Evolutionary conservation across 2,888 invertebrate genomes (phyloP).

Genomic region (Eugnorisma glareosa): DNA sequence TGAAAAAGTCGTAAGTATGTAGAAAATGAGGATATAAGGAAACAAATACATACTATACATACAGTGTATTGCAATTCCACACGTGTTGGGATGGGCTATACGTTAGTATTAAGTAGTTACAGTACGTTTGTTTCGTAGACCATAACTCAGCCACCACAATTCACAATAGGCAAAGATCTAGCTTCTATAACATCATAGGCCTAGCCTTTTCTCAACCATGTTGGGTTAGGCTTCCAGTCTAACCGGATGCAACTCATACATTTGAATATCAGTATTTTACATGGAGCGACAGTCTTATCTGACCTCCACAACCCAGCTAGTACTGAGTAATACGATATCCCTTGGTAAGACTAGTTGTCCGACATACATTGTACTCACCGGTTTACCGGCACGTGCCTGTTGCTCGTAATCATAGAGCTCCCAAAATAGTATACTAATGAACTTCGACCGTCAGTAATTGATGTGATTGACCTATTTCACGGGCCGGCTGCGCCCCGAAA

Average conservation of each 20-base stretch:
- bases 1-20: not conserved
- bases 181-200: not conserved
- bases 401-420: conserved; percentile 36
- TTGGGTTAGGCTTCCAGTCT: not conserved
- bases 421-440: conserved; percentile 67
- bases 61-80: not conserved
- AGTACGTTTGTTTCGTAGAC: not conserved
- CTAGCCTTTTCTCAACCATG: not conserved
- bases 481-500: conserved; percentile 49
- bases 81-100: not conserved
- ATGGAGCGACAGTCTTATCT: not conserved
- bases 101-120: no score
- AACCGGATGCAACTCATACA: not conserved
- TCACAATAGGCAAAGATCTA: not conserved
- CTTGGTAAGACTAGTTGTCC: not conserved
- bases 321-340: not conserved
- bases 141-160: not conserved
- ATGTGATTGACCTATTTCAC: conserved; percentile 76
- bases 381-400: conserved; percentile 31
- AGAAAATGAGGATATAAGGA: not conserved
- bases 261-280: not conserved
- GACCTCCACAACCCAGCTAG: not conserved
- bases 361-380: conserved; percentile 4
- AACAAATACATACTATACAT: not conserved
- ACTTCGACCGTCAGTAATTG: conserved; percentile 66